These are phyloP conservation scores for Polypedilum vanderplanki DNA, from an alignment of 1,140 invertebrate genomes.

Conservation along the genomic window DNA sequence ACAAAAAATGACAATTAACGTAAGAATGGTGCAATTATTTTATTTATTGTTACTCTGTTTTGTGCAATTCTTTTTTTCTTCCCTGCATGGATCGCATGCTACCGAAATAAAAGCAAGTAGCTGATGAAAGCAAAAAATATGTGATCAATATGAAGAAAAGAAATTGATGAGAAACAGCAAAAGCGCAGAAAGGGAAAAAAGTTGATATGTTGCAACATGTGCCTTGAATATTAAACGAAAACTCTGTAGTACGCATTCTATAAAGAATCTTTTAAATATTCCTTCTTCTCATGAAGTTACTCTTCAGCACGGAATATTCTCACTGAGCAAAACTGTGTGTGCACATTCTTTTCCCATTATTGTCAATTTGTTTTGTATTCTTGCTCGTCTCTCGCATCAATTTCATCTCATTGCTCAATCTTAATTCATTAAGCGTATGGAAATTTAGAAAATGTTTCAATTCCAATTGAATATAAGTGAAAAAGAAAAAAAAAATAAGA, in stretches of 20 bases:
- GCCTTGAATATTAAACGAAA: neutral
- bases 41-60: conserved; percentile 10
- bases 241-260: neutral
- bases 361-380: neutral
- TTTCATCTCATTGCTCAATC: neutral
- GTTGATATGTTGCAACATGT: conserved; percentile 12
- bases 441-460: neutral
- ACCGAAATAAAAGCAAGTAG: neutral
- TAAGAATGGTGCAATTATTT: conserved; percentile 14
- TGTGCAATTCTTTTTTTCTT: conserved; percentile 6
- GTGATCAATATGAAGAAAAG: neutral
- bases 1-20: conserved; percentile 19
- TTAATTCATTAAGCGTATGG: conserved; percentile 18
- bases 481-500: too few species aligned
- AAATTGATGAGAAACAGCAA: conserved; percentile 12
- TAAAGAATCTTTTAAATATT: neutral
- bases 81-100: neutral
- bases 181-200: neutral
- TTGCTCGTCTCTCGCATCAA: neutral
- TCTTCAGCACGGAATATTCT: neutral
- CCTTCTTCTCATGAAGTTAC: neutral
- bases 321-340: neutral
- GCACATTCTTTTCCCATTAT: conserved; percentile 17
- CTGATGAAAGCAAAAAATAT: neutral
- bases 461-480: neutral